Evolutionary conservation across 2,113 vertebrate genomes (phyloP), one percentile per base, ranked within the genome.

Genomic region (Ramphastos sulfuratus): DNA sequence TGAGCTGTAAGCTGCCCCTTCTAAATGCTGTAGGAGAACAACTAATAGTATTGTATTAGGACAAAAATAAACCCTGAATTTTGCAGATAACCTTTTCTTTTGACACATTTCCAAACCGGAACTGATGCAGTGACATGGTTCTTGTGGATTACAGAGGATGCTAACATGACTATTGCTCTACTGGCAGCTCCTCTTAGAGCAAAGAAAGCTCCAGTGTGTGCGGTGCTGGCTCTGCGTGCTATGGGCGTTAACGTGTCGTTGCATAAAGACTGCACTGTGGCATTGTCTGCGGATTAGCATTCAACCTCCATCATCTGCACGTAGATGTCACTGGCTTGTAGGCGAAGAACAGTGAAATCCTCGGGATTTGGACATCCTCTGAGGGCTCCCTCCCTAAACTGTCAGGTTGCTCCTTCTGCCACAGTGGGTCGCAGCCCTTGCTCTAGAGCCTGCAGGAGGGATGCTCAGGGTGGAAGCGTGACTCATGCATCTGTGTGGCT

Each of bases 21-120:
- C 76, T 60, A 30, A 70, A 9, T 31, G 46, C 75, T 55, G 80
- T 67, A 58, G 78, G 64, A 92, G 60, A 54, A 42, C 61, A 56
- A 73, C 70, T 48, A 20, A 8, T 31, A 33, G 35, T 15, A 46
- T 5, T 31, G 85, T 64, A 52, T 50, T 15, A 33, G 61, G 71
- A 84, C 89, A 60, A 52, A 91, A 90, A 56, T 15, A 85, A 89
- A 58, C 46, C 64, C 75, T 6, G 82, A 18, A 7, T 60, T 90
- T 78, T 84, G 85, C 85, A 83, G 78, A 75, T 92, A 86, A 69
- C 71, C 44, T 61, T 77, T 90, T 67, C 66, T 87, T 50, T 23
- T 14, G 83, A 52, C 52, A 17, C 39, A 54, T 82, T 87, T 64
- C 33, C 60, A 50, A 69, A 55, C 15, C 5, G 25, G 5, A 9